phyloP scores from a whole-genome alignment of 1,140 invertebrate genomes.

The Megalonaias nervosa region DNA sequence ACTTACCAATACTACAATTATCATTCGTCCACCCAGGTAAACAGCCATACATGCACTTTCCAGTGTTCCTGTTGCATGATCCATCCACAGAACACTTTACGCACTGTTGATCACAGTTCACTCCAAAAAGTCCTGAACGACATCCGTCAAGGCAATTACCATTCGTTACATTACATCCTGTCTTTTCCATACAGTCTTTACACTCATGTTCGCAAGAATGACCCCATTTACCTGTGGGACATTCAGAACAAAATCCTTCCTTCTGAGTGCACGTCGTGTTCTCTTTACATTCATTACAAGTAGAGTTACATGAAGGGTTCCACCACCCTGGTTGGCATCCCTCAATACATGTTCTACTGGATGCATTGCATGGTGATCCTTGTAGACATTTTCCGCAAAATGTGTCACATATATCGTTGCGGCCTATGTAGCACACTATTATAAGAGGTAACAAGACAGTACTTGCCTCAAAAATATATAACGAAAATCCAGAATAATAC shows the following conservation, averaged over 20 bases:
- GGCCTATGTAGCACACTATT: too few species aligned
- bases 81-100: neutral
- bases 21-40: neutral
- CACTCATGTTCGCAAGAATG: neutral
- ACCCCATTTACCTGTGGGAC: constrained; percentile 3
- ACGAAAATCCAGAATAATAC: too few species aligned
- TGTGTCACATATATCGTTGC: constrained; percentile 10
- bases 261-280: constrained; percentile 5
- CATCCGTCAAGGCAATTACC: neutral
- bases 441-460: too few species aligned
- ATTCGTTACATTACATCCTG: neutral
- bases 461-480: too few species aligned
- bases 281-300: neutral
- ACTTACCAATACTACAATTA: neutral
- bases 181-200: neutral
- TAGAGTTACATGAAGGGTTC: neutral
- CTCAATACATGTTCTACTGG: constrained; percentile 9
- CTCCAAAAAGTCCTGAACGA: neutral
- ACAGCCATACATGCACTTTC: neutral
- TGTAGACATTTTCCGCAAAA: constrained; percentile 7
- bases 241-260: neutral
- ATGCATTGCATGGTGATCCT: constrained; percentile 6
- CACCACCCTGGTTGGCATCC: constrained; percentile 16
- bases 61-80: neutral
- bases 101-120: neutral